These are phyloP conservation scores for Peromyscus eremicus DNA, from an alignment of 2,797 vertebrate species.

Conservation along the genomic window DNA sequence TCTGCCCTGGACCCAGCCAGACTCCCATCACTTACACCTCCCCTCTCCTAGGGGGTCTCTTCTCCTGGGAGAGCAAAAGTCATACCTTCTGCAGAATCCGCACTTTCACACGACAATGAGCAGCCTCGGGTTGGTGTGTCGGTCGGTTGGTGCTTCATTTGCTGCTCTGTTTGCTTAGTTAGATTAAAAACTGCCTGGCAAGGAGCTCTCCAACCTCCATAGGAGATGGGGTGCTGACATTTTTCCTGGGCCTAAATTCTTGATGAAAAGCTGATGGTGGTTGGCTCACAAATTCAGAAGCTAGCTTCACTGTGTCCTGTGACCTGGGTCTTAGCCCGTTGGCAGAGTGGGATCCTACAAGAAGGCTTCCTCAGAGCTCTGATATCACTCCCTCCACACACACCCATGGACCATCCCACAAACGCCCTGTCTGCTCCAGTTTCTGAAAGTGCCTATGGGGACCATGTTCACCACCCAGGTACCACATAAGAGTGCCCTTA, in stretches of 20 bases:
- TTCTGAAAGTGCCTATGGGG: not conserved
- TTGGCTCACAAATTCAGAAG: not conserved
- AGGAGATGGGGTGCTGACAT: not conserved
- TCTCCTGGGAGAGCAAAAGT: rapidly evolving
- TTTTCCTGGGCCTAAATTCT: not conserved
- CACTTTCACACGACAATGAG: rapidly evolving
- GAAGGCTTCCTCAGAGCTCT: not conserved
- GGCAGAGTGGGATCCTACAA: not conserved
- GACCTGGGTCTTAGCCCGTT: not conserved
- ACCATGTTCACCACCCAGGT: no score
- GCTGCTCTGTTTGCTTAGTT: not conserved
- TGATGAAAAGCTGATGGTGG: not conserved
- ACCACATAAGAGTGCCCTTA: not conserved
- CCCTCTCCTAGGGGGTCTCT: not conserved
- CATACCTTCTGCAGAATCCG: rapidly evolving
- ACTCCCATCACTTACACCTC: rapidly evolving
- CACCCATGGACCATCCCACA: rapidly evolving
- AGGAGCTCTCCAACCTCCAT: not conserved
- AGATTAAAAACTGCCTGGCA: not conserved
- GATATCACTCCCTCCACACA: not conserved
- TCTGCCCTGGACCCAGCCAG: no score
- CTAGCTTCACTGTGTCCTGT: no score
- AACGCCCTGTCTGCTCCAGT: not conserved
- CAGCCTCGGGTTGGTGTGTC: rapidly evolving
- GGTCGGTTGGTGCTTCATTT: not conserved